Evolutionary conservation across 2,797 vertebrate species (phyloP).

Genomic region (Mormyrops attenuatus): DNA sequence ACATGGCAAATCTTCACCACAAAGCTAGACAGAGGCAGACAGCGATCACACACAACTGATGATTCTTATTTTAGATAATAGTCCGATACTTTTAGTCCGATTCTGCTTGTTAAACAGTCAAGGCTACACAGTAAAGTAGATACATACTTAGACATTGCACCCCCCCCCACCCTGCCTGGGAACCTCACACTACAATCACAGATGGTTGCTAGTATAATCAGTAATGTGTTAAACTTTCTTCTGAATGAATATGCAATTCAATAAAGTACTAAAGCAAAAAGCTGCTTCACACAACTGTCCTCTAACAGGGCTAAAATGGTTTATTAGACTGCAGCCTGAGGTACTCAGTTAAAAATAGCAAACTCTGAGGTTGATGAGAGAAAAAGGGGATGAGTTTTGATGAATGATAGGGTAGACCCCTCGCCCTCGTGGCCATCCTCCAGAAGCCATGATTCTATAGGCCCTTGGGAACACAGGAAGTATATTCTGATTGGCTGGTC

Average conservation of each 20-base stretch:
- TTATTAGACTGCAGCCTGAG: not conserved
- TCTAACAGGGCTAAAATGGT: not conserved
- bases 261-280: slow-evolving; percentile 16
- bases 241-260: slow-evolving; percentile 27
- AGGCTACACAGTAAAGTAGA: not conserved
- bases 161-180: not conserved
- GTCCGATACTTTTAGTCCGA: not conserved
- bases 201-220: slow-evolving; percentile 24
- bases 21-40: not conserved
- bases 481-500: not conserved
- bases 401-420: not conserved
- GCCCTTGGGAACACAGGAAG: not conserved
- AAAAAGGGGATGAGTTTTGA: not conserved
- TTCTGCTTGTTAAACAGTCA: not conserved
- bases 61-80: not conserved
- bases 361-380: not conserved
- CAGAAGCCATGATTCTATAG: not conserved
- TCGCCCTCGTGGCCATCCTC: not conserved
- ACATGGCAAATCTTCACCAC: slow-evolving; percentile 33
- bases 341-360: not conserved
- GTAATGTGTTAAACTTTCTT: slow-evolving; percentile 34
- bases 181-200: not conserved
- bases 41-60: not conserved
- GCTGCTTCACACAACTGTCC: not conserved
- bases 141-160: not conserved